A percentile compares a stretch with the other conserved stretches of the same genome.
phyloP scores from a whole-genome alignment of 2,888 invertebrate species.

The Julus scandinavius region DNA sequence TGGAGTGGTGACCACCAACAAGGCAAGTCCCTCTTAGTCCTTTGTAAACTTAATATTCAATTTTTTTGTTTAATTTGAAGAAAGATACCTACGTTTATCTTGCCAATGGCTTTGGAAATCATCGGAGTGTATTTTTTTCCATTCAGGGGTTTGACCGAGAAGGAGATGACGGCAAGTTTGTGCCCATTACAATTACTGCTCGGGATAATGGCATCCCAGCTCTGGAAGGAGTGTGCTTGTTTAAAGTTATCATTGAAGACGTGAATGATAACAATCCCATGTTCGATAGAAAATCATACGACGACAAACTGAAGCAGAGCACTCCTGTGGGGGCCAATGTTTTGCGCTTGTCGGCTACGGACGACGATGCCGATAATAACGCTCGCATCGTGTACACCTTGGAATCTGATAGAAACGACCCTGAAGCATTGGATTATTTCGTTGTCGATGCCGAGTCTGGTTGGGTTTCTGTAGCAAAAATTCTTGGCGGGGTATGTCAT shows the following conservation, averaged over 20 bases:
- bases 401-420: slow-evolving; percentile 64
- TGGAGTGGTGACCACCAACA: slow-evolving; percentile 80
- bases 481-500: slow-evolving; percentile 67
- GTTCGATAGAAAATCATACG: slow-evolving; percentile 72
- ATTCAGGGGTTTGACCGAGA: slow-evolving; percentile 84
- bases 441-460: slow-evolving; percentile 84
- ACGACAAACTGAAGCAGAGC: slow-evolving; percentile 85
- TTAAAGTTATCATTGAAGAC: slow-evolving; percentile 89
- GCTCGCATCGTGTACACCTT: slow-evolving; percentile 80
- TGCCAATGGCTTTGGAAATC: neutral
- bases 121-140: neutral
- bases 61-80: neutral
- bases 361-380: slow-evolving; percentile 91
- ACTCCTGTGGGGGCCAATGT: slow-evolving; percentile 77
- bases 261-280: slow-evolving; percentile 90
- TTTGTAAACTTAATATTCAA: too few relatives aligned
- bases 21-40: slow-evolving; percentile 69
- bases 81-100: too few relatives aligned
- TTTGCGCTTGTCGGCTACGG: slow-evolving; percentile 91
- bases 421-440: slow-evolving; percentile 74
- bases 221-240: slow-evolving; percentile 93
- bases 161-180: slow-evolving; percentile 85
- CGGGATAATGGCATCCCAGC: slow-evolving; percentile 90
- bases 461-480: slow-evolving; percentile 79
- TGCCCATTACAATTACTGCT: slow-evolving; percentile 87